A percentile compares a stretch with the other conserved stretches of the same genome.
Evolutionary conservation across 2,888 invertebrate species (phyloP).

Genomic region (Agriopis aurantiaria): DNA sequence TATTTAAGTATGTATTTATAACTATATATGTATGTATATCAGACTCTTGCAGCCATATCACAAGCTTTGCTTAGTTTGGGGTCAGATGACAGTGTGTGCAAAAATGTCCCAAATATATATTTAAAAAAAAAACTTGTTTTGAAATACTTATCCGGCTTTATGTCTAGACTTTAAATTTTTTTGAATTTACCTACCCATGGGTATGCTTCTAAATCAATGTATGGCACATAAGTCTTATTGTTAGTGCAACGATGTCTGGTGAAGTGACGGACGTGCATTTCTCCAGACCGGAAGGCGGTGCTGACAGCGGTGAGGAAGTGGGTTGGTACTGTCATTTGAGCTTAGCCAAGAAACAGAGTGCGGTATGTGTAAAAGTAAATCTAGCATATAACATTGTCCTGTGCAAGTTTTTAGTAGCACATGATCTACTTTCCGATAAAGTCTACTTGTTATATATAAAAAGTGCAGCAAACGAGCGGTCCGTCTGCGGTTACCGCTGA

Average conservation of each 20-base stretch:
- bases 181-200: no score
- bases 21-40: no score
- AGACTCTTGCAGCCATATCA: no score
- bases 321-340: conserved; percentile 19
- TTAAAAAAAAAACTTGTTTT: no score
- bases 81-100: no score
- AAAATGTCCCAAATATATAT: no score
- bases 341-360: conserved; percentile 6
- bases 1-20: no score
- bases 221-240: background rate
- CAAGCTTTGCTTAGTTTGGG: no score
- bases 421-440: background rate
- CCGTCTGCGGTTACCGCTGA: no score
- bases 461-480: background rate
- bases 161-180: no score
- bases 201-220: conserved; percentile 10
- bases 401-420: background rate
- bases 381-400: conserved; percentile 6
- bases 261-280: conserved; percentile 28
- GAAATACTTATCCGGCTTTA: no score
- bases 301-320: conserved; percentile 19
- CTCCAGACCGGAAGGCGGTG: conserved; percentile 23
- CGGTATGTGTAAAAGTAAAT: background rate
- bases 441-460: no score
- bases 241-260: conserved; percentile 1